These are phyloP conservation scores for Rotaria socialis DNA, from an alignment of 2,888 invertebrate species.

Conservation along the genomic window DNA sequence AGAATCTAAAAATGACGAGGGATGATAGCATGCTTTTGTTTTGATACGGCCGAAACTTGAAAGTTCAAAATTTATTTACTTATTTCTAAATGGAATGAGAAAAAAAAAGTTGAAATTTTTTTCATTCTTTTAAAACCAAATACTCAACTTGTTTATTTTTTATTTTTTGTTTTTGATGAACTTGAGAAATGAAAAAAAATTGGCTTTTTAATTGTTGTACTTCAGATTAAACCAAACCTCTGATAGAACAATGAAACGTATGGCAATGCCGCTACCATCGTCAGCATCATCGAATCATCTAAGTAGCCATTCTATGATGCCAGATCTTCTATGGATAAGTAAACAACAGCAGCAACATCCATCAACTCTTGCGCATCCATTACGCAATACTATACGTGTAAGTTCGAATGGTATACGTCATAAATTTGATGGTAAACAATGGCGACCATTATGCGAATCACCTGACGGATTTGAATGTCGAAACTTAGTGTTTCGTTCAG, in stretches of 20 bases:
- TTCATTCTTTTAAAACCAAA: too few species aligned
- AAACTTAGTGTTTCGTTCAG: neutral
- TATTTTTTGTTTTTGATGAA: too few species aligned
- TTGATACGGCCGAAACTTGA: too few species aligned
- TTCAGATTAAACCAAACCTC: neutral
- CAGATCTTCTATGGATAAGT: slow-evolving; percentile 10
- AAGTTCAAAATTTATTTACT: too few species aligned
- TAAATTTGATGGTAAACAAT: slow-evolving; percentile 22
- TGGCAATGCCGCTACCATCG: neutral
- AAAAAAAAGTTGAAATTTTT: too few species aligned
- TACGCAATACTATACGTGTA: neutral
- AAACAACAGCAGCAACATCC: slow-evolving; percentile 1
- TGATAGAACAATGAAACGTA: neutral
- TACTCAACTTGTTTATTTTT: too few species aligned
- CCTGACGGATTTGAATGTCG: neutral
- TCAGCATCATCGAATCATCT: neutral
- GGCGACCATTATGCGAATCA: neutral
- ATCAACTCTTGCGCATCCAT: neutral
- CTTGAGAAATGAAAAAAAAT: neutral
- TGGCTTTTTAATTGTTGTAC: neutral
- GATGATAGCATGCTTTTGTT: too few species aligned
- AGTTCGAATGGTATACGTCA: neutral
- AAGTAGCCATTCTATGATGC: neutral
- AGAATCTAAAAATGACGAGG: too few species aligned
- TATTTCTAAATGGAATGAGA: too few species aligned